Evolutionary conservation across 2,888 invertebrate species (phyloP).

Genomic region (Apodemia zela): DNA sequence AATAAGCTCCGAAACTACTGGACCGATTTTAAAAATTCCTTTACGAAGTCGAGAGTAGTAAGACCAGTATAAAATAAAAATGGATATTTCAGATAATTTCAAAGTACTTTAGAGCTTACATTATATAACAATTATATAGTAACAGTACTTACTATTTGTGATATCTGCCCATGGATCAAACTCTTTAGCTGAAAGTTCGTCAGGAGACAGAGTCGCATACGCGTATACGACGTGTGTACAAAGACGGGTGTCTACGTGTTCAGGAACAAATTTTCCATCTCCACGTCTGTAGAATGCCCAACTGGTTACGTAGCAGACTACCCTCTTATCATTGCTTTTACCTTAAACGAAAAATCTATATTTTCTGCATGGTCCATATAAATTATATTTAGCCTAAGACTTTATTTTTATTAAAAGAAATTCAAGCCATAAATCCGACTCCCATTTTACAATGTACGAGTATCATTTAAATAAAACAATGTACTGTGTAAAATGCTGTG

Average conservation of each 20-base stretch:
- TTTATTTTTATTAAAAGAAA: not conserved
- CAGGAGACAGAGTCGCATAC: slow-evolving; percentile 91
- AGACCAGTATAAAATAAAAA: too few relatives aligned
- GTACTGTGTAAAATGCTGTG: too few relatives aligned
- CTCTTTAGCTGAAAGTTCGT: slow-evolving; percentile 86
- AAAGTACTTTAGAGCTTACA: too few relatives aligned
- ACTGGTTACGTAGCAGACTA: slow-evolving; percentile 93
- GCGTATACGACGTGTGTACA: slow-evolving; percentile 96
- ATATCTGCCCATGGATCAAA: slow-evolving; percentile 94
- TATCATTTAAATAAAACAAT: too few relatives aligned
- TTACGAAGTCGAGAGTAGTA: too few relatives aligned
- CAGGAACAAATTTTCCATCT: slow-evolving; percentile 92
- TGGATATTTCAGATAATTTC: too few relatives aligned
- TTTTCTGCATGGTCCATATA: too few relatives aligned
- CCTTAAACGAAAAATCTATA: slow-evolving; percentile 37
- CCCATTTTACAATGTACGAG: too few relatives aligned
- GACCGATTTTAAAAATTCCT: too few relatives aligned
- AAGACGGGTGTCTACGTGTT: slow-evolving; percentile 88
- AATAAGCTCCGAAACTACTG: too few relatives aligned
- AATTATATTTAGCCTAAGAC: too few relatives aligned
- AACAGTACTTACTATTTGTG: slow-evolving; percentile 84
- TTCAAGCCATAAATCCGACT: not conserved
- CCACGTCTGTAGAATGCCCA: slow-evolving; percentile 93
- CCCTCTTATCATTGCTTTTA: slow-evolving; percentile 66
- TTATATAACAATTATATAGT: not conserved